Base-by-base conservation (phyloP, 2,888 invertebrate species). In the Melanostoma mellinum region DNA sequence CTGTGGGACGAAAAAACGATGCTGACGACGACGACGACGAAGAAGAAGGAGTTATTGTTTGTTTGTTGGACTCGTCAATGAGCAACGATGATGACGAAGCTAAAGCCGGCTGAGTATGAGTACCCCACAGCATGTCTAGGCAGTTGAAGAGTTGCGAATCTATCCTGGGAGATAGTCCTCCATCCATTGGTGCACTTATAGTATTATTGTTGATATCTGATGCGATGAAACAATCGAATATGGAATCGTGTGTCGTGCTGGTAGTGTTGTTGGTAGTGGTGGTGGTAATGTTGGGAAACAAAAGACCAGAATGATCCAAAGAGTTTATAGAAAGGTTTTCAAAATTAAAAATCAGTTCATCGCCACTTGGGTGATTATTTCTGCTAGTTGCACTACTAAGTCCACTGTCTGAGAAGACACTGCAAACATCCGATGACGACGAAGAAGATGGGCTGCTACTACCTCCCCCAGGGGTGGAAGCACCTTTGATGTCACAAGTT, bases 341-440 rank as follows among this genome's bases (percentile, higher is more conserved):
- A 87, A 90, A 91, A 87, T 88, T 91, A 84, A 90, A 91, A 82
- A 91, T 88, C 85, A 91, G 87, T 86, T 90, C 89, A 86, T 89
- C 89, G 63, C 88, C 87, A 75, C 81, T 60, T 50, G 67, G 74
- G 36, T 69, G 63, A 68, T 72, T 68, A 46, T 68, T 20, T 20
- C 20, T 81, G 60, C 80, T 76, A 10, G 78, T 60, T 4, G 72
- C 86, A 81, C 89, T 89, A 85, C 89, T 88, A 52, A 88, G 53
- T 3, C 85, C 86, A 77, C 86, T 87, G 81, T 89, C 88, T 67
- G 88, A 88, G 69, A 90, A 88, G 71, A 87, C 88, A 79, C 86
- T 87, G 56, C 68, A 78, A 63, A 68, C 85, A 72, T 87, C 86
- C 56, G 87, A 86, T 38, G 80, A 52, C 9, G 85, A 74, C 30